These are phyloP conservation scores for Heterodera schachtii DNA, from an alignment of 1,140 invertebrate genomes.

Conservation along the genomic window DNA sequence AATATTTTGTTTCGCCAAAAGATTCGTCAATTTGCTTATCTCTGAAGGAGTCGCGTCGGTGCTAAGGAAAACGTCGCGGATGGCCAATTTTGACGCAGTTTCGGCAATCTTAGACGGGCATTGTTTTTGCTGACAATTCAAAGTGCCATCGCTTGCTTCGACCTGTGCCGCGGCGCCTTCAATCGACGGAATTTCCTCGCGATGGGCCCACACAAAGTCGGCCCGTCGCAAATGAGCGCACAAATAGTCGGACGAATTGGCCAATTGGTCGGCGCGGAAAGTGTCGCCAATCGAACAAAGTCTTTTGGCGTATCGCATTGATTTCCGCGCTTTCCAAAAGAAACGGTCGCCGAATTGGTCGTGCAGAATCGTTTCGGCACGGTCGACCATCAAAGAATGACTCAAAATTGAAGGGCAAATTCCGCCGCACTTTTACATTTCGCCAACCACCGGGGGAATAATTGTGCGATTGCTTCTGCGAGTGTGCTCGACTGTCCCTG, in stretches of 20 bases:
- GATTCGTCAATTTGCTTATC: constrained; percentile 69
- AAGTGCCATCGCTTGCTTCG: neutral
- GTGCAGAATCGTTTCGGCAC: constrained; percentile 86
- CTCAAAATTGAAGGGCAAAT: constrained; percentile 45
- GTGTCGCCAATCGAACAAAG: constrained; percentile 75
- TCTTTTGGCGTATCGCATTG: constrained; percentile 82
- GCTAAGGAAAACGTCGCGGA: constrained; percentile 76
- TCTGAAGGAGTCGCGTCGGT: constrained; percentile 74
- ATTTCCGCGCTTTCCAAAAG: constrained; percentile 82
- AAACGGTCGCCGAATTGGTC: constrained; percentile 78
- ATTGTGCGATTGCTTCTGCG: constrained; percentile 59
- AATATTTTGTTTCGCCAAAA: constrained; percentile 31
- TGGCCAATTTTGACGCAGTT: constrained; percentile 66
- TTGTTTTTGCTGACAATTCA: constrained; percentile 1
- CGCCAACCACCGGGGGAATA: constrained; percentile 26
- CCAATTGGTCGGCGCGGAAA: constrained; percentile 71
- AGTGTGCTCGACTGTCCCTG: constrained; percentile 79
- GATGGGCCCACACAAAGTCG: constrained; percentile 78
- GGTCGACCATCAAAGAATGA: constrained; percentile 78
- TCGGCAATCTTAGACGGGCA: constrained; percentile 53
- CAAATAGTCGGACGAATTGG: constrained; percentile 77
- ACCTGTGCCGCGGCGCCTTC: constrained; percentile 76
- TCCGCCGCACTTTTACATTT: neutral
- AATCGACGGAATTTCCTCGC: constrained; percentile 76
- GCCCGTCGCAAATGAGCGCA: constrained; percentile 79